Evolutionary conservation across 2,797 vertebrate genomes (phyloP), one percentile per base, ranked within the genome.

Genomic region (Enteromius unitaeniatus): DNA sequence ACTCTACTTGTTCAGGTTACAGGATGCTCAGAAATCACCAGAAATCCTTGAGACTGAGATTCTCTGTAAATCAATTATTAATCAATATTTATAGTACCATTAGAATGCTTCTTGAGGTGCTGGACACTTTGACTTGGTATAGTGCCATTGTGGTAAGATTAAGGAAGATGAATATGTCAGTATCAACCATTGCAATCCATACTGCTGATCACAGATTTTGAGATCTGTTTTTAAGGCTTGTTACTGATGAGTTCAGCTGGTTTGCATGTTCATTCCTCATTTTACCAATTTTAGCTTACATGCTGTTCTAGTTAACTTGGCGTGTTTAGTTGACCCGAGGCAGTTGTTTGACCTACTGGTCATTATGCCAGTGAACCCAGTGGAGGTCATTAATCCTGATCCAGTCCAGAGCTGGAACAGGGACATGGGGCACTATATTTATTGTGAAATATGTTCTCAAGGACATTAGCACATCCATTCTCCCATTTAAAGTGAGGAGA

Each of bases 1-100:
- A 47, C 70, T 85, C 68, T 75, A 60, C 69, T 80, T 70, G 51
- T 82, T 88, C 81, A 83, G 69, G 70, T 85, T 86, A 78, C 86
- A 84, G 58, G 84, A 83, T 83, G 80, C 81, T 75, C 51, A 79
- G 37, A 85, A 82, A 51, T 45, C 1, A 34, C 47, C 69, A 68
- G 74, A 74, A 73, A 85, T 85, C 79, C 14, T 37, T 65, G 69
- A 82, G 69, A 79, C 79, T 68, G 75, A 76, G 51, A 64, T 55
- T 58, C 34, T 65, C 19, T 31, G 19, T 17, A 19, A 68, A 82
- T 83, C 51, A 68, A 75, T 75, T 62, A 78, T 69, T 65, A 76
- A 67, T 82, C 60, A 19, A 75, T 82, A 82, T 82, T 26, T 67
- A 65, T 28, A 65, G 60, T 45, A 64, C 55, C 70, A 75, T 82